A percentile compares a stretch with the other conserved stretches of the same genome.
phyloP scores from a whole-genome alignment of 2,113 vertebrate genomes.

The Anguilla rostrata region DNA sequence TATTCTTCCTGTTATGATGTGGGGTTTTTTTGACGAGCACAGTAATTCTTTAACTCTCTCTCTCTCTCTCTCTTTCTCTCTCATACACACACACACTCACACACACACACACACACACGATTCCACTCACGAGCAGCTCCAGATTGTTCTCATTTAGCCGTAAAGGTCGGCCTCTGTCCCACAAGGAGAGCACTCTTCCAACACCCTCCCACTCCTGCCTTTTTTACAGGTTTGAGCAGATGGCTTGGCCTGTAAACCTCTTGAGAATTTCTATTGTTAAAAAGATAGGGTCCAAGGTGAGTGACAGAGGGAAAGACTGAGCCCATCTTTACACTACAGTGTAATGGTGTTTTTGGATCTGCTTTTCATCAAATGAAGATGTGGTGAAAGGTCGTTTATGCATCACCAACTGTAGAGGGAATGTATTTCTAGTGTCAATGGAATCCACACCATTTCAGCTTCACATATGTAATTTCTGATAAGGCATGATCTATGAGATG shows the following conservation, averaged over 20 bases:
- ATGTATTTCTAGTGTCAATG: too few species aligned
- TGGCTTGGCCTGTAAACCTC: constrained; percentile 60
- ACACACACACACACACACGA: constrained; percentile 6
- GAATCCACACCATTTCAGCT: too few species aligned
- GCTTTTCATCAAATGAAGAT: too few species aligned
- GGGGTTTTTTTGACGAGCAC: constrained; percentile 52
- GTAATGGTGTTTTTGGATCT: too few species aligned
- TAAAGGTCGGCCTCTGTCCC: constrained; percentile 53
- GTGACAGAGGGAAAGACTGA: constrained; percentile 60
- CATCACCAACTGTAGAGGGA: too few species aligned
- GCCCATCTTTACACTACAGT: neutral
- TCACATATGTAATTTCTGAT: too few species aligned
- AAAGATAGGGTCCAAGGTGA: constrained; percentile 62
- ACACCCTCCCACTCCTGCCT: constrained; percentile 36
- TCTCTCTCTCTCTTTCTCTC: constrained; percentile 25
- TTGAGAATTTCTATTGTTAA: constrained; percentile 59
- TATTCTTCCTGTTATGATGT: constrained; percentile 55
- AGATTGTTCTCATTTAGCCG: constrained; percentile 69
- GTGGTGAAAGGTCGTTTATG: too few species aligned
- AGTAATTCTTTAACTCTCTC: constrained; percentile 50
- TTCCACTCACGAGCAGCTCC: constrained; percentile 45
- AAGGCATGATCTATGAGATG: too few species aligned
- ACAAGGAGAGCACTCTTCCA: constrained; percentile 45
- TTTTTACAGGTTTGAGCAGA: constrained; percentile 69
- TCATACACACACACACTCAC: constrained; percentile 19